Base-by-base conservation (phyloP, 2,113 vertebrate genomes). In the Synodontis membranacea region DNA sequence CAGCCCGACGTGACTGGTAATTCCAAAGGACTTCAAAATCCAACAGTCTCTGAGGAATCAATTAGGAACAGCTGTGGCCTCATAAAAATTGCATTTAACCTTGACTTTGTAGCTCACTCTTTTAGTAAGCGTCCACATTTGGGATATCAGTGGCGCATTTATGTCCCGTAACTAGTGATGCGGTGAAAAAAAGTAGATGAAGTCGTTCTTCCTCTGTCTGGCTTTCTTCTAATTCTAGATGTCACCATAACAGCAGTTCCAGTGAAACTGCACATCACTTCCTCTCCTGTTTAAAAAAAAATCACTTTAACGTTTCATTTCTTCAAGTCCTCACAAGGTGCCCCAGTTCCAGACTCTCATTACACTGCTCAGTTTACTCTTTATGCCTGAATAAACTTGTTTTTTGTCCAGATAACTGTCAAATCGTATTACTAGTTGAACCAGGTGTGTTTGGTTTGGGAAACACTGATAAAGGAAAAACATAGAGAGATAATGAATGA, bases 71-170 rank as follows among this genome's bases (percentile, higher is more conserved):
- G 58, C 78, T 82, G 80, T 28, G 84, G 83, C 84, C 83, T 82
- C 86, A 91, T 91, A 87, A 86, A 83, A 86, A 44, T 86, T 86
- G 88, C 81, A 86, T 90, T 89, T 93, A 92, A 87, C 80, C 76
- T 86, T 87, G 87, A 88, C 88, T 52, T 78, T 64, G 86, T 86
- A 78, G 88, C 88, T 37, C 34, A 17, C 7, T 44, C 52, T 79
- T 82, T 80, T 37, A 75, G 46, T 19, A 37, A 25, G 66, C 19
- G 23, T 80, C 88, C 91, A 89, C 37, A 82, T 86, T 85, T 60
- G 54, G 52, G 31, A 87, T 75, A 86, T 87, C 85, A 79, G 64
- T 37, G 83, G 66, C 31, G 39, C 44, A 86, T 85, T 86, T n/a
- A 72, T 39, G 44, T 64, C 15, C 19, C 25, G 17, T 81, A 75